phyloP scores from a whole-genome alignment of 2,888 invertebrate species.

The Drosophila subsilvestris region DNA sequence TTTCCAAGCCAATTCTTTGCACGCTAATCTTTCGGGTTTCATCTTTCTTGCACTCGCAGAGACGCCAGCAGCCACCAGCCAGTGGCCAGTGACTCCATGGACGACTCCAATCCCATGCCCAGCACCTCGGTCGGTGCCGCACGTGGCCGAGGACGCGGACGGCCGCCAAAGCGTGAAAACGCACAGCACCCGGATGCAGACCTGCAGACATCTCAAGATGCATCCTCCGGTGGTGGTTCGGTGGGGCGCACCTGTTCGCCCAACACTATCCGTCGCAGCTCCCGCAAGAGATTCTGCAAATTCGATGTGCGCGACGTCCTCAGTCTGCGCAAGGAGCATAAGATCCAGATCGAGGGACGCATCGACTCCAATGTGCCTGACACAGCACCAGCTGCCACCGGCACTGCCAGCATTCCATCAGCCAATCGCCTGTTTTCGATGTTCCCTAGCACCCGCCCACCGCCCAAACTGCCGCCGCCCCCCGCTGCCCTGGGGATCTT shows the following conservation, averaged over 20 bases:
- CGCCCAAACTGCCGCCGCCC: conserved; percentile 4
- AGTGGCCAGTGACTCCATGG: conserved; percentile 10
- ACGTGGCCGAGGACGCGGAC: conserved; percentile 40
- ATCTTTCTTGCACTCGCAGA: neutral
- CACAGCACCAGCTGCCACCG: neutral
- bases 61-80: neutral
- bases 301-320: conserved; percentile 83
- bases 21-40: neutral
- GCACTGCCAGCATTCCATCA: neutral
- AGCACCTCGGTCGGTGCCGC: conserved; percentile 9
- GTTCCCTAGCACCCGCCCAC: conserved; percentile 27
- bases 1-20: neutral
- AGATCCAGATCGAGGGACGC: conserved; percentile 83
- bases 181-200: neutral
- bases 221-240: conserved; percentile 34
- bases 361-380: conserved; percentile 80
- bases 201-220: neutral
- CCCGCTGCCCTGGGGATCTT: conserved; percentile 42
- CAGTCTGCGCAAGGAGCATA: conserved; percentile 81
- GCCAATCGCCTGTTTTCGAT: conserved; percentile 69
- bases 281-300: conserved; percentile 83
- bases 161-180: conserved; percentile 29
- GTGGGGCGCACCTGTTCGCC: conserved; percentile 58
- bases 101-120: conserved; percentile 10
- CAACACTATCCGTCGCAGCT: conserved; percentile 75